Conservation (phyloP, 2,113 vertebrate genomes). For the rabbit (Oryctolagus cuniculus) region mOryCun1.1 NC_091435.1:41270501-41271000, state of each 20-base stretch:
- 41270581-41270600: not conserved
- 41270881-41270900: not conserved
- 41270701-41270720: slow-evolving; percentile 18
- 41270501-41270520: not conserved
- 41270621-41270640: slow-evolving; percentile 59
- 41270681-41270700: slow-evolving; percentile 61
- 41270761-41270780: not conserved
- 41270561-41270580: not conserved
- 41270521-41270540: not conserved
- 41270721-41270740: not conserved
- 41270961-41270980: not conserved
- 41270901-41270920: not conserved
- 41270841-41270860: not conserved
- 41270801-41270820: not conserved
- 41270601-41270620: not conserved
- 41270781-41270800: not conserved
- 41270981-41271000: not conserved
- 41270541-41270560: not conserved
- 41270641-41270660: slow-evolving; percentile 67
- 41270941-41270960: not conserved
- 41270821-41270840: not conserved
- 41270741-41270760: not conserved
- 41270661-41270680: not conserved
- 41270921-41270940: not conserved
- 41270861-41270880: not conserved